phyloP scores from a whole-genome alignment of 2,888 invertebrate species.

The Nomada ferruginata region DNA sequence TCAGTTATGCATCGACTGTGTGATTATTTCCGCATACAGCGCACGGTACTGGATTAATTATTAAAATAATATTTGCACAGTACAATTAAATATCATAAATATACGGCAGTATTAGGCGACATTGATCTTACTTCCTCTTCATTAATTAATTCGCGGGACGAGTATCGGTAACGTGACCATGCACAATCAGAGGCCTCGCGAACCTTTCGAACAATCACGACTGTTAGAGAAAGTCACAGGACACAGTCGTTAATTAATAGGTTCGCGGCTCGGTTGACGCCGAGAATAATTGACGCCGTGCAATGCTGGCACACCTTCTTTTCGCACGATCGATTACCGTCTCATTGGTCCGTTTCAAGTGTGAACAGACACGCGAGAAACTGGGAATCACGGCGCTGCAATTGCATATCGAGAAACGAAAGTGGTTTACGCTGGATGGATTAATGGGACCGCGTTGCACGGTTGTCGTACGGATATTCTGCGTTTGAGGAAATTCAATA shows the following conservation, averaged over 20 bases:
- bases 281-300: slow-evolving; percentile 43
- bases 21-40: no score
- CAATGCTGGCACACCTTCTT: slow-evolving; percentile 9
- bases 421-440: not conserved
- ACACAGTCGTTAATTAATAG: slow-evolving; percentile 59
- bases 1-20: no score
- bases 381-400: not conserved
- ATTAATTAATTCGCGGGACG: slow-evolving; percentile 60
- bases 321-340: slow-evolving; percentile 27
- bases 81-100: not conserved
- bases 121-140: slow-evolving; percentile 18
- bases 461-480: not conserved
- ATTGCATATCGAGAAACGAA: slow-evolving; percentile 4
- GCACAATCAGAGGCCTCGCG: slow-evolving; percentile 12
- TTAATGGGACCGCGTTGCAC: not conserved
- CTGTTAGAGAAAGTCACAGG: slow-evolving; percentile 46
- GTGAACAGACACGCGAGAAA: not conserved
- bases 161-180: slow-evolving; percentile 27
- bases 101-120: slow-evolving; percentile 21
- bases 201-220: slow-evolving; percentile 51
- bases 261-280: slow-evolving; percentile 37
- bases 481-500: not conserved
- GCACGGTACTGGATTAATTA: no score
- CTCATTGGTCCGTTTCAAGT: not conserved
- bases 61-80: no score